Base-by-base conservation (phyloP, 2,888 invertebrate genomes). In the Nomada goodeniana region DNA sequence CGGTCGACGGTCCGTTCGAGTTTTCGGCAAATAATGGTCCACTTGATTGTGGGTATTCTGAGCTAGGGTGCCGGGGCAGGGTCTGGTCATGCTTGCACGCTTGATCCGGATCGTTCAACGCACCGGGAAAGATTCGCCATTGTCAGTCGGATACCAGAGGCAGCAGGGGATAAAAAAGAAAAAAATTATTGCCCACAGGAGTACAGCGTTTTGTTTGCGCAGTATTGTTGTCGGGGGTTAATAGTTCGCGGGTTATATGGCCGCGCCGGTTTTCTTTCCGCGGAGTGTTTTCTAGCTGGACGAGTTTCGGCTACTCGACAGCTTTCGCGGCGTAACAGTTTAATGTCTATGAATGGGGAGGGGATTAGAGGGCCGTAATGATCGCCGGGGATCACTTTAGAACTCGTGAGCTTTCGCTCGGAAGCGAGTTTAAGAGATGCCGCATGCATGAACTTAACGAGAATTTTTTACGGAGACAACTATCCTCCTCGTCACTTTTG, bases 21-120 rank as follows among this genome's bases (percentile, higher is more conserved):
- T 85, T 89, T 88, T 86, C 83, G 65, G 76, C 86, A 86, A 90
- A 89, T 89, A 89, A 89, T 89, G 64, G 87, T 55, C 83, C 84
- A 89, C 89, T 89, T 82, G 88, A 88, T 87, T 81, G 83, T 85
- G 87, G 85, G 80, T 73, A 76, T 83, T 68, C 81, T 64, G 18
- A 57, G 77, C 75, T 83, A 79, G 83, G 89, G 85, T 82, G 79
- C 76, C 23, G 26, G 67, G 64, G 71, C 73, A 44, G 53, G 23
- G 63, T 64, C 52, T 67, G 80, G 88, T 89, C 82, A 81, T 71
- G 86, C 63, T 76, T 76, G 44, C 73, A 65, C 76, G 83, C 76
- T 75, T 67, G 80, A 87, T 85, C 83, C 74, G 75, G 82, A 87
- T 87, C 82, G 75, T 76, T 80, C 74, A 57, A 57, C 61, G 57